Evolutionary conservation across 2,797 vertebrate species (phyloP).

Genomic region (Phrynocephalus vlangalii): DNA sequence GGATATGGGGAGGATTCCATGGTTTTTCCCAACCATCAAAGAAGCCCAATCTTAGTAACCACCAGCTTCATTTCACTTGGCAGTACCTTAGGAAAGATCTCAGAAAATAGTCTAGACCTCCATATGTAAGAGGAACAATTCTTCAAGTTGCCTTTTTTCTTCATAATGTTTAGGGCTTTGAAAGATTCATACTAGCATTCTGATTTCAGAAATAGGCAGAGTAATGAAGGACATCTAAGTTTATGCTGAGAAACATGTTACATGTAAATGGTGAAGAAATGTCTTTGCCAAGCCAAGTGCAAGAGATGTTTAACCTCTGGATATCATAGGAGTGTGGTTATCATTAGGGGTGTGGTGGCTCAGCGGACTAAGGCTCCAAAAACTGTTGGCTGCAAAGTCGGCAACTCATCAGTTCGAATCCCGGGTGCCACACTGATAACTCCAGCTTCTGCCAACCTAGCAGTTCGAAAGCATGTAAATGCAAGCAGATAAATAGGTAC

Average conservation of each 20-base stretch:
- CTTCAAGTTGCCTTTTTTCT: not conserved
- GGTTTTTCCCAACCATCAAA: not conserved
- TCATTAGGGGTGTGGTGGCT: no score
- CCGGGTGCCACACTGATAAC: no score
- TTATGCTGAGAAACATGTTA: not conserved
- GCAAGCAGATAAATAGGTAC: no score
- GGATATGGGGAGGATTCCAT: not conserved
- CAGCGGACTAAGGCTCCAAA: no score
- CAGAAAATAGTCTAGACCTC: not conserved
- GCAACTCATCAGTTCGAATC: no score
- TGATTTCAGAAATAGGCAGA: not conserved
- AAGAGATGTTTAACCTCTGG: no score
- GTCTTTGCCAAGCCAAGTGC: no score
- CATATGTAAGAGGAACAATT: not conserved
- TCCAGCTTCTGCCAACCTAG: no score
- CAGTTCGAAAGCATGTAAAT: no score
- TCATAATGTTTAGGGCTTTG: not conserved
- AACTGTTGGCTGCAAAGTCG: no score
- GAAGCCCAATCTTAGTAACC: not conserved
- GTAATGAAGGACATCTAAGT: not conserved
- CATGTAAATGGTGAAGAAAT: no score
- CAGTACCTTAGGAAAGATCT: not conserved
- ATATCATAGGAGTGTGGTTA: no score
- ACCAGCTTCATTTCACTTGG: not conserved
- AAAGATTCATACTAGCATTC: not conserved